Evolutionary conservation across 1,140 invertebrate genomes (phyloP), one percentile per base, ranked within the genome.

Genomic region (Psilanteris sp.): DNA sequence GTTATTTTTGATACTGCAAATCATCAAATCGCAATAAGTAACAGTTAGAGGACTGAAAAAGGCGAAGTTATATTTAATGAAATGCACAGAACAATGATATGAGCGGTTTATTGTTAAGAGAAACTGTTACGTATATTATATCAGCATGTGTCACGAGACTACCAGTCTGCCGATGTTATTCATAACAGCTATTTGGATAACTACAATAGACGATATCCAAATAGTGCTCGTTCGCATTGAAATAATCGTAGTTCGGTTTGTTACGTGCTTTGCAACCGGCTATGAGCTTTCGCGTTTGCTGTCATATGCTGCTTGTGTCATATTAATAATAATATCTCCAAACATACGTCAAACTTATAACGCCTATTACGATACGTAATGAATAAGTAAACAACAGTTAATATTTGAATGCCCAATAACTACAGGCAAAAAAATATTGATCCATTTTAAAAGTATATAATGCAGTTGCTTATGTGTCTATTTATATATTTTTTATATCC

Each of bases 181-280:
- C 70, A 73, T 73, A 66, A 73, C 54, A 59, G 62, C 71, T 54
- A 67, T 68, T 67, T 75, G 62, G 71, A 75, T 75, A 75, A 67
- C 71, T 61, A 67, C 71, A 67, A 74, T 74, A 34, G 34, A 54
- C 46, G 61, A 66, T 66, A 73, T 61, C 70, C 61, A 61, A 59
- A 66, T 66, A 66, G 52, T 57, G 26, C 59, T 52, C 52, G 59
- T 18, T 59, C 11, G 59, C 61, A 66, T 59, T 55, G 52, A 73
- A 73, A 73, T 73, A 59, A 73, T 73, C 50, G 41, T 32, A 41
- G 50, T 50, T 64, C 9, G 41, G 57, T 55, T 62, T 55, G 67
- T 62, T 57, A 57, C 59, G 48, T 57, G 59, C 50, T 55, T 64
- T 22, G 31, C 39, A 62, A 15, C 1, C 55, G 11, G 20, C 16